Conservation (phyloP, 1,140 invertebrate species). For the Aplysia californica region DNA sequence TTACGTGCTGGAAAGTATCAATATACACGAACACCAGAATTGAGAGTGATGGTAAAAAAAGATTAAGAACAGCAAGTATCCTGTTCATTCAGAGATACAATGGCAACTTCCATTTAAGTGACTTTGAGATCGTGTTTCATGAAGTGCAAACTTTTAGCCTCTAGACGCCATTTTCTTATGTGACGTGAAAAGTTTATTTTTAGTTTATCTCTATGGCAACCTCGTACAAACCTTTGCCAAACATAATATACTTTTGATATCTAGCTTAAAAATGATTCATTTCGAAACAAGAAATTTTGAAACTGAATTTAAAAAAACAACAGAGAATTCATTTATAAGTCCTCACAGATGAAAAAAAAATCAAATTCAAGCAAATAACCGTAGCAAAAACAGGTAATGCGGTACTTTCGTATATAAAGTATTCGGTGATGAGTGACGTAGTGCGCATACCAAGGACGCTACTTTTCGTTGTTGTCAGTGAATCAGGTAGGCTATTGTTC, state of each 20-base stretch:
- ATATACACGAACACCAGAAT: too few species aligned
- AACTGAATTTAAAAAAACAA: too few species aligned
- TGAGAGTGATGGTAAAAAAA: too few species aligned
- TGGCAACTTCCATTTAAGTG: constrained; percentile 13
- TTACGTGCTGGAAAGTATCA: too few species aligned
- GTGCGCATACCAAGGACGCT: constrained; percentile 20
- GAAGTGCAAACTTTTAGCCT: not conserved
- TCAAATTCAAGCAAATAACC: not conserved
- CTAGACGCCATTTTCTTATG: constrained; percentile 26
- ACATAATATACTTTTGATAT: too few species aligned
- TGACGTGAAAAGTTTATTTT: constrained; percentile 30
- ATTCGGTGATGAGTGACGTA: not conserved
- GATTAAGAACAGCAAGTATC: too few species aligned
- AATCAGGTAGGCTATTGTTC: too few species aligned
- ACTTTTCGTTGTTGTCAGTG: too few species aligned
- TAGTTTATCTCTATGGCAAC: constrained; percentile 24
- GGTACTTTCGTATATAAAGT: not conserved
- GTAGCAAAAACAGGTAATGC: not conserved
- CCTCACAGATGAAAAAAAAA: not conserved
- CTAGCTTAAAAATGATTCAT: too few species aligned
- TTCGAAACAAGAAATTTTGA: too few species aligned
- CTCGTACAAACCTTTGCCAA: too few species aligned
- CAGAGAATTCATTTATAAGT: not conserved
- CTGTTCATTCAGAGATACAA: too few species aligned
- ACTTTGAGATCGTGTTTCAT: not conserved